Evolutionary conservation across 1,140 invertebrate genomes (phyloP).

Genomic region (Lamellibrachia luymesi): DNA sequence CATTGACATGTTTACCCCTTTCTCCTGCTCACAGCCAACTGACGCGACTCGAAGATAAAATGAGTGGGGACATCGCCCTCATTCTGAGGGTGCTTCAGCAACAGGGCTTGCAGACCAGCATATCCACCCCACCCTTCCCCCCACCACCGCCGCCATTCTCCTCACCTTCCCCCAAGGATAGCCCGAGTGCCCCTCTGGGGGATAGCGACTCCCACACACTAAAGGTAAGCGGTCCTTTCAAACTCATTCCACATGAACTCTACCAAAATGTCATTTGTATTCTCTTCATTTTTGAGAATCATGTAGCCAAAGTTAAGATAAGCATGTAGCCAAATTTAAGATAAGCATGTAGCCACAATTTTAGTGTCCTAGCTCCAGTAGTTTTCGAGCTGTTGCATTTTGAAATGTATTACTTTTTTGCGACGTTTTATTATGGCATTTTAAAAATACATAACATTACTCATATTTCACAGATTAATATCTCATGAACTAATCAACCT

Average conservation of each 20-base stretch:
- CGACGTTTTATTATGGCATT: too few species aligned
- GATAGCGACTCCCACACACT: background rate
- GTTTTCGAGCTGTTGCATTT: too few species aligned
- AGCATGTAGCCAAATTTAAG: too few species aligned
- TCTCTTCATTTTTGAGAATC: too few species aligned
- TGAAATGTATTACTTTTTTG: too few species aligned
- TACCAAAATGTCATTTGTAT: too few species aligned
- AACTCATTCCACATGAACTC: background rate
- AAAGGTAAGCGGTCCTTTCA: background rate
- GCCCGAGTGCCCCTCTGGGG: background rate
- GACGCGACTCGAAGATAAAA: slow-evolving; percentile 48
- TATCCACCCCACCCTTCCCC: background rate
- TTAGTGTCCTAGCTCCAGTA: too few species aligned
- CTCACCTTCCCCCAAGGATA: background rate
- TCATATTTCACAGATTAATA: too few species aligned
- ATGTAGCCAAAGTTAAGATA: too few species aligned
- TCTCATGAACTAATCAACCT: too few species aligned
- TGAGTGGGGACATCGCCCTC: slow-evolving; percentile 49
- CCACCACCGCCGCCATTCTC: slow-evolving; percentile 11
- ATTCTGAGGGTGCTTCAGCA: slow-evolving; percentile 47
- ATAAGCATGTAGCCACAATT: too few species aligned
- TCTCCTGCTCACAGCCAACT: slow-evolving; percentile 40
- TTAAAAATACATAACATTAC: too few species aligned
- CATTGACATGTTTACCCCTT: background rate
- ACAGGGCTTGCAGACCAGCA: background rate